Evolutionary conservation across 2,888 invertebrate species (phyloP).

Genomic region (Drosophila austrosaltans): DNA sequence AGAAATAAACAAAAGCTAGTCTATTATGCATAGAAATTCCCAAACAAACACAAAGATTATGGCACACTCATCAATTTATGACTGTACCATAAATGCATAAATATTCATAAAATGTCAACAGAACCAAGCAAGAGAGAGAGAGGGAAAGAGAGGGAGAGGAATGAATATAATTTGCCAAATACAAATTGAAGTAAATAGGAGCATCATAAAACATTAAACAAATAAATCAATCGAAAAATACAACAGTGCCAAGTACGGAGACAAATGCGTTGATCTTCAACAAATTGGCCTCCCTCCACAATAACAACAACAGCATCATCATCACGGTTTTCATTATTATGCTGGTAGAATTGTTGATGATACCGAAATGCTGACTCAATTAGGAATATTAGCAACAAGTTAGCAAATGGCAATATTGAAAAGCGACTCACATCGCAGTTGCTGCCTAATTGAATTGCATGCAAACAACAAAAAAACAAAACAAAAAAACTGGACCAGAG

Average conservation of each 20-base stretch:
- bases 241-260: slow-evolving; percentile 30
- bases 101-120: slow-evolving; percentile 45
- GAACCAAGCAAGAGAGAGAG: slow-evolving; percentile 39
- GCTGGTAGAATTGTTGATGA: slow-evolving; percentile 1
- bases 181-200: slow-evolving; percentile 30
- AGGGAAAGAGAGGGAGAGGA: background rate
- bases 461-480: slow-evolving; percentile 43
- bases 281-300: slow-evolving; percentile 31
- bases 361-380: slow-evolving; percentile 69
- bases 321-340: slow-evolving; percentile 7
- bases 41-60: slow-evolving; percentile 14
- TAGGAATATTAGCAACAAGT: slow-evolving; percentile 65
- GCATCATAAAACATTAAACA: slow-evolving; percentile 29
- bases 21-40: background rate
- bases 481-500: slow-evolving; percentile 31
- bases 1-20: background rate
- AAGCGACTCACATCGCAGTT: slow-evolving; percentile 58
- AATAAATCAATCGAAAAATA: slow-evolving; percentile 33
- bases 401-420: slow-evolving; percentile 61
- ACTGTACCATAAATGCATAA: slow-evolving; percentile 41
- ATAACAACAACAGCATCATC: slow-evolving; percentile 22
- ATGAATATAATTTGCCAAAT: slow-evolving; percentile 13
- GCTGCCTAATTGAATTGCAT: slow-evolving; percentile 73
- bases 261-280: slow-evolving; percentile 40
- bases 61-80: slow-evolving; percentile 51